Percentiles rank a stretch among this genome's conserved stretches.
Evolutionary conservation across 1,140 invertebrate genomes (phyloP).

Genomic region (Subanguina moxae): DNA sequence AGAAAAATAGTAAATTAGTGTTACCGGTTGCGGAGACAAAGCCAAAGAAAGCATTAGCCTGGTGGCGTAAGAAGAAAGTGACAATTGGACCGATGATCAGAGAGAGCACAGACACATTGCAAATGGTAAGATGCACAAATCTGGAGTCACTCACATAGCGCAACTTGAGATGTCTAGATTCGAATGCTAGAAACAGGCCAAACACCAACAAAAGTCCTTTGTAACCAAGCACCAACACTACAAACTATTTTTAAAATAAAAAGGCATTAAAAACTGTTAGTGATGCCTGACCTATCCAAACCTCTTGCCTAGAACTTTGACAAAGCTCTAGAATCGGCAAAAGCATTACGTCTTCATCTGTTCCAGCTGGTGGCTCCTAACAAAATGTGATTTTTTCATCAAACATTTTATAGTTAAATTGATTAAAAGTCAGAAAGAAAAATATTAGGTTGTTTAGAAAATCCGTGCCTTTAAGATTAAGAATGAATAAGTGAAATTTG

Average conservation of each 20-base stretch:
- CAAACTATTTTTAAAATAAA: conserved; percentile 31
- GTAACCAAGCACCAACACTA: conserved; percentile 88
- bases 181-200: conserved; percentile 92
- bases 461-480: too few species aligned
- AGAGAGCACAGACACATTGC: conserved; percentile 93
- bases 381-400: too few species aligned
- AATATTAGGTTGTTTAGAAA: too few species aligned
- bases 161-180: conserved; percentile 88
- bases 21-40: conserved; percentile 90
- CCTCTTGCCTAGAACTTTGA: conserved; percentile 81
- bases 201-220: conserved; percentile 93
- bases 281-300: conserved; percentile 81
- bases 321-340: conserved; percentile 90
- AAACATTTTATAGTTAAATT: too few species aligned
- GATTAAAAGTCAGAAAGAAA: too few species aligned
- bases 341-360: conserved; percentile 88
- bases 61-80: conserved; percentile 87
- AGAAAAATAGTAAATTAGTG: conserved; percentile 18
- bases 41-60: conserved; percentile 92
- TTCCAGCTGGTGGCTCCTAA: conserved; percentile 75
- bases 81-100: conserved; percentile 88
- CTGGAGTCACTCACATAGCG: conserved; percentile 78
- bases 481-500: too few species aligned
- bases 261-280: conserved; percentile 1
- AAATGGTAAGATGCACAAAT: conserved; percentile 97